These are phyloP conservation scores for Paratilapia polleni DNA, from an alignment of 2,113 vertebrate species.

Conservation along the genomic window DNA sequence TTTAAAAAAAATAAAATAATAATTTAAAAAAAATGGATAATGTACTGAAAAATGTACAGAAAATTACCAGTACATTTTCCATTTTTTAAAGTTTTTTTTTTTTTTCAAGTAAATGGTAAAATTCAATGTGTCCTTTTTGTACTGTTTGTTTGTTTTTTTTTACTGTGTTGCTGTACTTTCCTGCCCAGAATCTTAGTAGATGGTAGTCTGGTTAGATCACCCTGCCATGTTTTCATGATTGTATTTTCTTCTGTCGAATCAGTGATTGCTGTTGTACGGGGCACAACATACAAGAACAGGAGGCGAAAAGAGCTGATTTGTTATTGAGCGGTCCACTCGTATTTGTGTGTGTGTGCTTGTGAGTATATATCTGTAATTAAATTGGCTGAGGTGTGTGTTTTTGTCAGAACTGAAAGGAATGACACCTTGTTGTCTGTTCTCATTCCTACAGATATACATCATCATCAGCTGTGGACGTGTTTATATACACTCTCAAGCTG, in stretches of 20 bases:
- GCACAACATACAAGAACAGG: slow-evolving; percentile 5
- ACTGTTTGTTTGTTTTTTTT: background rate
- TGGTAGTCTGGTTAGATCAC: background rate
- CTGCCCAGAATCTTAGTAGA: background rate
- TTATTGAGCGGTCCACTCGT: slow-evolving; percentile 19
- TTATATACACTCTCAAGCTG: background rate
- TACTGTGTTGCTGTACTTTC: background rate
- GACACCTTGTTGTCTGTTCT: slow-evolving; percentile 12
- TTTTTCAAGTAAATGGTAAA: no score
- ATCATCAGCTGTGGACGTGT: background rate
- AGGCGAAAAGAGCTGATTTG: slow-evolving; percentile 24
- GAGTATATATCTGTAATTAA: slow-evolving; percentile 25
- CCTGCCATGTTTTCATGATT: background rate
- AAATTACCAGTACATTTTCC: no score
- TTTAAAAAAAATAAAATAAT: no score
- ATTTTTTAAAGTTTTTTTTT: no score
- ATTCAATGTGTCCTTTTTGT: no score
- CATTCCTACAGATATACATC: slow-evolving; percentile 25
- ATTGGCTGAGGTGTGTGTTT: slow-evolving; percentile 29
- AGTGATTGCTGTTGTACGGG: slow-evolving; percentile 19
- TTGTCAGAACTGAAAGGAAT: slow-evolving; percentile 33
- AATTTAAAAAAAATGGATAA: no score
- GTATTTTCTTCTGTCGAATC: slow-evolving; percentile 15
- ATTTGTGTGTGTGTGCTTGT: background rate
- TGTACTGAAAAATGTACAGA: no score